Percentiles rank a stretch among this genome's conserved stretches.
Evolutionary conservation across 2,113 vertebrate genomes (phyloP).

Genomic region (Chaetops frenatus): DNA sequence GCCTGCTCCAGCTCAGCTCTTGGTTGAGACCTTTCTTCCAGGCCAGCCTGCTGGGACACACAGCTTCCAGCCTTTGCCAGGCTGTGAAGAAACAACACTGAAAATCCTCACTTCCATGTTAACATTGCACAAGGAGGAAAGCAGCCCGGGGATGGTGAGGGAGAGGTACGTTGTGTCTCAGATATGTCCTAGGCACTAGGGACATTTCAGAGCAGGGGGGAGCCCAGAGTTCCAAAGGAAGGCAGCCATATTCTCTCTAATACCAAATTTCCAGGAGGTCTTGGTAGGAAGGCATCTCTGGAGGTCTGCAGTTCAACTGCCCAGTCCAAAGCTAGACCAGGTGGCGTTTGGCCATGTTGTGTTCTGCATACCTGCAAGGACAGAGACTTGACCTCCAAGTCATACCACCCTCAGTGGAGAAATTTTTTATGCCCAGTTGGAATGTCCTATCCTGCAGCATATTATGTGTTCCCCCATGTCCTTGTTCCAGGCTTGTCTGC

Average conservation of each 20-base stretch:
- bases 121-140: fast-evolving
- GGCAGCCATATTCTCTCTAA: background rate
- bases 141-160: background rate
- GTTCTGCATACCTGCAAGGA: background rate
- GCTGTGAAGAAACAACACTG: background rate
- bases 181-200: background rate
- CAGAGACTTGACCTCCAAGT: background rate
- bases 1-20: background rate
- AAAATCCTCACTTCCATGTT: background rate
- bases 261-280: background rate
- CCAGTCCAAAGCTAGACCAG: background rate
- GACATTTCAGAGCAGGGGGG: background rate
- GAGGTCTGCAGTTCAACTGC: background rate
- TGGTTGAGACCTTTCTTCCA: background rate
- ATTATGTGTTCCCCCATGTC: background rate
- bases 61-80: background rate
- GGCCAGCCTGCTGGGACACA: background rate
- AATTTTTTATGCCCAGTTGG: background rate
- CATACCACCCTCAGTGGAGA: background rate
- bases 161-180: background rate
- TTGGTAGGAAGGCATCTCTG: background rate
- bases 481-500: background rate
- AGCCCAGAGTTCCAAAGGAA: background rate
- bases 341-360: background rate
- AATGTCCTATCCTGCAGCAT: background rate